These are phyloP conservation scores for Lepidocolaptes lacrymiger DNA, from an alignment of 2,797 vertebrate species.

Conservation along the genomic window DNA sequence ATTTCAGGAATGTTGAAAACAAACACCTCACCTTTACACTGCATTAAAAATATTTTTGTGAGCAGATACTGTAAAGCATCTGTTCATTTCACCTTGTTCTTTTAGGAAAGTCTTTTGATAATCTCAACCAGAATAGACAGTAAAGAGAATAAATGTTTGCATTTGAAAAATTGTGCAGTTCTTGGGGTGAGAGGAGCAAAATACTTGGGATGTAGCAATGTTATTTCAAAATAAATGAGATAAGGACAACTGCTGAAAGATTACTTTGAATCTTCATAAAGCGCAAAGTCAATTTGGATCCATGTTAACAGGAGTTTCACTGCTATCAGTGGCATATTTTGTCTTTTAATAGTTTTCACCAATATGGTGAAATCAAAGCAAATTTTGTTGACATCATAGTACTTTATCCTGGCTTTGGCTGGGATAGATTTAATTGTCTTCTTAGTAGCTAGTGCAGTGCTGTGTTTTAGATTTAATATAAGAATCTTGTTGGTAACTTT, in stretches of 20 bases:
- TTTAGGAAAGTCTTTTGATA: not conserved
- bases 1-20: not conserved
- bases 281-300: not conserved
- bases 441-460: not conserved
- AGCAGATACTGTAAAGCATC: not conserved
- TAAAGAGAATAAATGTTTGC: not conserved
- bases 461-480: not conserved
- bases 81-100: not conserved
- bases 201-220: not conserved
- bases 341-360: not conserved
- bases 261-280: not conserved
- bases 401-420: not conserved
- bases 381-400: not conserved
- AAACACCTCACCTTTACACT: not conserved
- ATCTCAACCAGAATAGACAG: not conserved
- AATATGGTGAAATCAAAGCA: not conserved
- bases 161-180: not conserved
- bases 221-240: not conserved
- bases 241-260: not conserved
- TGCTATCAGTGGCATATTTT: not conserved
- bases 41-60: not conserved
- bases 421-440: not conserved
- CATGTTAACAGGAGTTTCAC: not conserved
- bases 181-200: not conserved
- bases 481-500: not conserved